Evolutionary conservation across 2,113 vertebrate species (phyloP).

Genomic region (Rattus rattus): DNA sequence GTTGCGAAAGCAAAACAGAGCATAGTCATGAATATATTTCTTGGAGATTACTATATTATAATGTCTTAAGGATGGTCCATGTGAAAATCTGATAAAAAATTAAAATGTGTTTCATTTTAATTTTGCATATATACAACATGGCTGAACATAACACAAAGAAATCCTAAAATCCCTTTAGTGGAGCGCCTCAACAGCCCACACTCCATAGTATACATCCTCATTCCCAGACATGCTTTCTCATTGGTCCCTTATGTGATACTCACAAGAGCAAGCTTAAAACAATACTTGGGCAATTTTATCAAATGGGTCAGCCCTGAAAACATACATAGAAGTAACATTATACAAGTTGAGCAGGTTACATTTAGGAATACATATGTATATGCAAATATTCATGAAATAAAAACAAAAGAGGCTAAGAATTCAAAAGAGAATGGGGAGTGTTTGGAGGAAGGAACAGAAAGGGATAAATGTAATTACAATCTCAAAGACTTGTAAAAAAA

Average conservation of each 20-base stretch:
- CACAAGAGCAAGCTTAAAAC: neutral
- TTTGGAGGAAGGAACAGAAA: neutral
- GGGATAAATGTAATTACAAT: too few relatives aligned
- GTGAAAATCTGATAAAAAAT: neutral
- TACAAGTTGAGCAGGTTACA: too few relatives aligned
- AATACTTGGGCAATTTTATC: neutral
- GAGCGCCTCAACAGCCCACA: neutral
- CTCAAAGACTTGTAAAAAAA: neutral
- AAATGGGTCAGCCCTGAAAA: neutral
- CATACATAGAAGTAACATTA: too few relatives aligned
- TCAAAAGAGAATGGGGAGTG: neutral
- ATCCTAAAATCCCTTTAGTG: neutral
- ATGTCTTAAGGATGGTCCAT: neutral
- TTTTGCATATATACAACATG: neutral
- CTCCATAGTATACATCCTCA: neutral
- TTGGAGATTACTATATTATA: neutral
- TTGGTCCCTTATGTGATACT: neutral
- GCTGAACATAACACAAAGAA: neutral
- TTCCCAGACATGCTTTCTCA: neutral
- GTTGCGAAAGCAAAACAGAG: neutral
- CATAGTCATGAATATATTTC: neutral
- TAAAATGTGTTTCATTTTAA: neutral
- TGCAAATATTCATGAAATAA: neutral
- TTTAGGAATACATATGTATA: too few relatives aligned
- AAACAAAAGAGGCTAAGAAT: neutral